Evolutionary conservation across 1,140 invertebrate species (phyloP).

Genomic region (Pararge aegeria): DNA sequence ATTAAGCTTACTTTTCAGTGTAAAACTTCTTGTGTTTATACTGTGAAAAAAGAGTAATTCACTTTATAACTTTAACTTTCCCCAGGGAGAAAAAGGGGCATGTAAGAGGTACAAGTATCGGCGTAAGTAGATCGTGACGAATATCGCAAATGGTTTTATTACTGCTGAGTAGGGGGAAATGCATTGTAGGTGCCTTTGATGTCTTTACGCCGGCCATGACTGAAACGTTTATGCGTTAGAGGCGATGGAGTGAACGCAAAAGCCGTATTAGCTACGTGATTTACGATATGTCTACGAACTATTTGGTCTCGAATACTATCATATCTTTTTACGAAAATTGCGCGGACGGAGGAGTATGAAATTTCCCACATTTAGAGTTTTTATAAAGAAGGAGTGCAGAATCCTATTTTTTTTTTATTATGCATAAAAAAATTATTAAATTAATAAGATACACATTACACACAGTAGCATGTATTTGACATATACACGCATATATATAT

Average conservation of each 20-base stretch:
- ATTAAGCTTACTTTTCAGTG: no score
- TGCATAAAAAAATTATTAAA: no score
- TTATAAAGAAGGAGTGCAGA: no score
- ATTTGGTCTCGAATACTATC: neutral
- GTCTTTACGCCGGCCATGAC: conserved; percentile 4
- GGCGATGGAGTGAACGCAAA: conserved; percentile 7
- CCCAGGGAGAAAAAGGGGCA: neutral
- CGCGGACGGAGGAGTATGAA: no score
- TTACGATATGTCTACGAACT: neutral
- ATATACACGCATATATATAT: no score
- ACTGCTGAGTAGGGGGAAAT: neutral
- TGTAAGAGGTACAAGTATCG: neutral
- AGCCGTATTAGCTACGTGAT: conserved; percentile 3
- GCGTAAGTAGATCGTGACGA: conserved; percentile 2
- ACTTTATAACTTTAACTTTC: neutral
- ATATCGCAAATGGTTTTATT: conserved; percentile 7
- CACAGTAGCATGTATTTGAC: no score
- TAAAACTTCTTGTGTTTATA: no score
- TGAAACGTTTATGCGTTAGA: conserved; percentile 5
- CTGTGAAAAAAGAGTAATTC: no score
- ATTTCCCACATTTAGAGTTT: no score
- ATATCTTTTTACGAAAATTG: no score
- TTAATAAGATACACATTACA: no score
- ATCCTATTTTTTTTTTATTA: no score
- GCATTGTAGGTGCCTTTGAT: conserved; percentile 10